Conservation (phyloP, 2,113 vertebrate species). For the Prunella himalayana region DNA sequence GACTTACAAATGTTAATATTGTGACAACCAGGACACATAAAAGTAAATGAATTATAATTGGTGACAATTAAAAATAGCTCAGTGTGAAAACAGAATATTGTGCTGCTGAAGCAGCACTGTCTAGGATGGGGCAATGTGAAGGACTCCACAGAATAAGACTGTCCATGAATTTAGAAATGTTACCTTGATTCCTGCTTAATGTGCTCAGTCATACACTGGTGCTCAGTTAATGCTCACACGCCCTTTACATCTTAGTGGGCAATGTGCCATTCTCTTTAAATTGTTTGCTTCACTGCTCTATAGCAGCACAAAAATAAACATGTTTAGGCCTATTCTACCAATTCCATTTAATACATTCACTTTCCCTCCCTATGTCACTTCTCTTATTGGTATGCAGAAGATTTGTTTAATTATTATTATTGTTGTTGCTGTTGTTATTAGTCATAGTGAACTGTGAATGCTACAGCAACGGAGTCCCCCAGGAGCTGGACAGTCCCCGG, state of each 20-base stretch:
- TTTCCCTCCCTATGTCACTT: not conserved
- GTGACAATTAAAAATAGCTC: constrained; percentile 74
- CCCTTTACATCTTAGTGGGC: constrained; percentile 13
- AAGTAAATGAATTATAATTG: constrained; percentile 78
- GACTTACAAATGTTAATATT: constrained; percentile 76
- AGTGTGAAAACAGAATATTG: constrained; percentile 65
- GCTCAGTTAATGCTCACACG: constrained; percentile 39
- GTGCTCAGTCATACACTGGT: constrained; percentile 31
- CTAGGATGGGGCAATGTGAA: not conserved
- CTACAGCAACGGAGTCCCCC: constrained; percentile 46
- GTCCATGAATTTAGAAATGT: not conserved
- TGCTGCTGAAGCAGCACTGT: not conserved
- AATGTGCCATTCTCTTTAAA: constrained; percentile 25
- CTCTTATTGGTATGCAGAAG: constrained; percentile 23
- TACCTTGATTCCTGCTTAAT: constrained; percentile 31
- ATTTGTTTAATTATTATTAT: constrained; percentile 29
- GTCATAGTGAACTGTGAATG: constrained; percentile 52
- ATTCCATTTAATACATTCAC: not conserved
- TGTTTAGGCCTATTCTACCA: not conserved
- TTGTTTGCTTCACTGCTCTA: constrained; percentile 16
- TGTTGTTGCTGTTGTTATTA: constrained; percentile 1
- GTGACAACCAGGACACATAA: constrained; percentile 75
- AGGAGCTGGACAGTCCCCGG: constrained; percentile 50
- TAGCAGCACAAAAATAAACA: constrained; percentile 7
- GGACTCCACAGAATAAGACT: not conserved